phyloP scores from a whole-genome alignment of 1,140 invertebrate species.

The Nasonia giraulti region DNA sequence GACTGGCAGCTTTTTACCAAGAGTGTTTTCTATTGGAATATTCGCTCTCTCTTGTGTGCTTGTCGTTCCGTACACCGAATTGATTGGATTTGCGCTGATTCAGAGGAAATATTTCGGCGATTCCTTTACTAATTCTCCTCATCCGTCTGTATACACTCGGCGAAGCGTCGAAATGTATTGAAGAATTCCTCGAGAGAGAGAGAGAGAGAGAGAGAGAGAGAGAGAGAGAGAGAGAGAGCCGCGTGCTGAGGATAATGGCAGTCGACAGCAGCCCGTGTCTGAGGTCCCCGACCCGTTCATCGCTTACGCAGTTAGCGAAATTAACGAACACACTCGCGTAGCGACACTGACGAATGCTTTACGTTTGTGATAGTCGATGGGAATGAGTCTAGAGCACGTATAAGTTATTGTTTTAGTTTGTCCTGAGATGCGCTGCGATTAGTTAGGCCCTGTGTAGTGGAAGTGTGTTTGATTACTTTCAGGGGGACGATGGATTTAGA shows the following conservation, averaged over 20 bases:
- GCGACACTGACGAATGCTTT: slow-evolving; percentile 55
- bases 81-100: background rate
- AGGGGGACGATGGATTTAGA: no score
- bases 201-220: no score
- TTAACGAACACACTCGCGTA: slow-evolving; percentile 50
- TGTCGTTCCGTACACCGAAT: background rate
- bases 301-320: slow-evolving; percentile 56
- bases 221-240: background rate
- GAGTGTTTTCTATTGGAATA: background rate
- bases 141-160: no score
- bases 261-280: no score
- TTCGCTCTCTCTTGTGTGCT: background rate
- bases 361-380: slow-evolving; percentile 10
- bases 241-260: no score
- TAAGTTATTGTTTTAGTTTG: slow-evolving; percentile 42
- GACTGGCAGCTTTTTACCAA: background rate
- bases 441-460: background rate
- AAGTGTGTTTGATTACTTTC: no score
- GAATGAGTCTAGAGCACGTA: background rate
- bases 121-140: background rate
- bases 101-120: background rate
- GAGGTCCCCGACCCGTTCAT: slow-evolving; percentile 22
- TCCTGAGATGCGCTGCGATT: background rate
- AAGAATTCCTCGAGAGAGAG: no score
- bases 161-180: no score